phyloP scores from a whole-genome alignment of 2,113 vertebrate species.

The Todiramphus chloris region DNA sequence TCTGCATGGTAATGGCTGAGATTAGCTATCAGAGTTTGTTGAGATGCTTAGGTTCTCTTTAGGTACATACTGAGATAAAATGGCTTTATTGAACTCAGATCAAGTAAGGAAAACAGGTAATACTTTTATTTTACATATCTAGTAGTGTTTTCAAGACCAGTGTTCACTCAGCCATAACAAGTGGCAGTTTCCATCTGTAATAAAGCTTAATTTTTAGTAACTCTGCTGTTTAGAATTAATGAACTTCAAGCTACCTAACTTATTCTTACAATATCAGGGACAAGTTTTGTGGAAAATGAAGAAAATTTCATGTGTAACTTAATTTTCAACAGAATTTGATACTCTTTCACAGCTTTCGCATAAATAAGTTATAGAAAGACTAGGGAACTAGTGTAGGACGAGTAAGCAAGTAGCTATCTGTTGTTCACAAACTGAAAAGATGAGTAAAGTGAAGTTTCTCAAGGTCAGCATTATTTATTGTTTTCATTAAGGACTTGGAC shows the following conservation, averaged over 20 bases:
- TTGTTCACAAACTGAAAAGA: not conserved
- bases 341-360: not conserved
- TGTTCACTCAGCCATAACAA: not conserved
- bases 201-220: not conserved
- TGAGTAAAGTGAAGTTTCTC: not conserved
- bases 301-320: not conserved
- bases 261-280: not conserved
- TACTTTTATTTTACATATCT: not conserved
- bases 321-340: not conserved
- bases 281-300: not conserved
- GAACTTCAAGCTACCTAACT: not conserved
- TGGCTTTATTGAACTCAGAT: not conserved
- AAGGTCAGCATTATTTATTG: not conserved
- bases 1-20: not conserved
- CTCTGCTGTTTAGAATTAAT: not conserved
- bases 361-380: not conserved
- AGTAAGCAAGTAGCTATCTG: not conserved
- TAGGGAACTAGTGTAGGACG: not conserved
- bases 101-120: not conserved
- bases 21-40: not conserved
- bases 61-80: not conserved
- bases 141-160: not conserved
- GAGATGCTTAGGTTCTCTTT: not conserved
- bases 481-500: not conserved
- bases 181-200: not conserved